These are phyloP conservation scores for Parochlus steinenii DNA, from an alignment of 2,888 invertebrate genomes.

Conservation along the genomic window DNA sequence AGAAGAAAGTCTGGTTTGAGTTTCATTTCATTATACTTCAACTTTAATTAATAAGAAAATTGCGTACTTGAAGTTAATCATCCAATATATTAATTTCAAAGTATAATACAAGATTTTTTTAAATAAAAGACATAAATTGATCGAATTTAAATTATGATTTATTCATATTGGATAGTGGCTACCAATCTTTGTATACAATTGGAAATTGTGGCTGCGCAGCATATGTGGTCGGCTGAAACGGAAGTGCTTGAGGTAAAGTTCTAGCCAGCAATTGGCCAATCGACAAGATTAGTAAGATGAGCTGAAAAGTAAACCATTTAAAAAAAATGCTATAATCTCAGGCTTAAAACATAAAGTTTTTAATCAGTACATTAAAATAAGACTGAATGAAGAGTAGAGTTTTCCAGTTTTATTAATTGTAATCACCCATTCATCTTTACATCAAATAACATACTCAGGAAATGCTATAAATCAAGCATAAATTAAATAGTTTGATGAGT, in stretches of 20 bases:
- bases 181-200: slow-evolving; percentile 17
- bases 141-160: slow-evolving; percentile 14
- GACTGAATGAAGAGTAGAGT: background rate
- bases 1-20: too few relatives aligned
- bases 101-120: too few relatives aligned
- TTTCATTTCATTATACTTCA: too few relatives aligned
- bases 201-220: slow-evolving; percentile 30
- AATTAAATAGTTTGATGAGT: too few relatives aligned
- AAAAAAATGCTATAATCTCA: background rate
- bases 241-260: slow-evolving; percentile 26
- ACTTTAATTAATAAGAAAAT: too few relatives aligned
- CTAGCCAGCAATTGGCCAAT: slow-evolving; percentile 36
- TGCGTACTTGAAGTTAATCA: too few relatives aligned
- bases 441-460: too few relatives aligned
- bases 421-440: too few relatives aligned
- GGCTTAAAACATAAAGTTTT: background rate
- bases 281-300: slow-evolving; percentile 38
- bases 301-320: slow-evolving; percentile 15
- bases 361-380: too few relatives aligned
- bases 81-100: too few relatives aligned
- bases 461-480: too few relatives aligned
- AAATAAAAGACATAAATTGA: background rate
- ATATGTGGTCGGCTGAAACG: slow-evolving; percentile 32
- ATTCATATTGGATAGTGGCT: slow-evolving; percentile 20
- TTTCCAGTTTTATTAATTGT: background rate